A percentile compares a stretch with the other conserved stretches of the same genome.
Conservation (phyloP, 64 coral and sea anemone genomes). For the Porites australiensis region DNA sequence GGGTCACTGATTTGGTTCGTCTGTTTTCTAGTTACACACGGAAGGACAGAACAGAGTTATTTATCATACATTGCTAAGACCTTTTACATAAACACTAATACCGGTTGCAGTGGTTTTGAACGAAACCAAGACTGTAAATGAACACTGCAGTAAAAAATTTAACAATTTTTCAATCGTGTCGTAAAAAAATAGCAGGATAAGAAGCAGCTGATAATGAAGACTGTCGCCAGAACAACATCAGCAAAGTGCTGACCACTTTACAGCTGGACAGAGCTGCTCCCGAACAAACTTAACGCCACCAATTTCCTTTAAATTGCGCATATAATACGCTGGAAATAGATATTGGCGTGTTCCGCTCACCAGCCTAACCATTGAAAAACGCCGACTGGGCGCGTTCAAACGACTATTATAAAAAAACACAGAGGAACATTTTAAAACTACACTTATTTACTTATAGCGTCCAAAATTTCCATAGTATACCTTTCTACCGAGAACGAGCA, state of each 20-base stretch:
- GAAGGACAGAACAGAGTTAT: neutral
- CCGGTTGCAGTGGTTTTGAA: neutral
- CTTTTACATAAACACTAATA: neutral
- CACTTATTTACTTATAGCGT: no score
- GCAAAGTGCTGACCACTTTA: neutral
- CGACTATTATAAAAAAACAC: no score
- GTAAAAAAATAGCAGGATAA: neutral
- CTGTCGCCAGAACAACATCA: neutral
- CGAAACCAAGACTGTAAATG: neutral
- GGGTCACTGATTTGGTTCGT: neutral
- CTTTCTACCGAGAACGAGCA: no score
- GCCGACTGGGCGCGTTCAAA: no score
- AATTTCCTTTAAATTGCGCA: no score
- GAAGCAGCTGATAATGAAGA: neutral
- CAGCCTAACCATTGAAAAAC: no score
- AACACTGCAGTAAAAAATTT: neutral
- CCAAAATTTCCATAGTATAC: no score
- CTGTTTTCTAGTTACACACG: neutral
- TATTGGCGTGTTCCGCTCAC: no score
- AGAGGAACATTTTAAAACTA: no score
- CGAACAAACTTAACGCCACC: no score
- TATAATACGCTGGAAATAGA: no score
- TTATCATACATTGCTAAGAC: neutral
- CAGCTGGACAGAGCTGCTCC: no score
- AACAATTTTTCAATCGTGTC: neutral